Base-by-base conservation (phyloP, 2,888 invertebrate species). In the Eremobia ochroleuca region DNA sequence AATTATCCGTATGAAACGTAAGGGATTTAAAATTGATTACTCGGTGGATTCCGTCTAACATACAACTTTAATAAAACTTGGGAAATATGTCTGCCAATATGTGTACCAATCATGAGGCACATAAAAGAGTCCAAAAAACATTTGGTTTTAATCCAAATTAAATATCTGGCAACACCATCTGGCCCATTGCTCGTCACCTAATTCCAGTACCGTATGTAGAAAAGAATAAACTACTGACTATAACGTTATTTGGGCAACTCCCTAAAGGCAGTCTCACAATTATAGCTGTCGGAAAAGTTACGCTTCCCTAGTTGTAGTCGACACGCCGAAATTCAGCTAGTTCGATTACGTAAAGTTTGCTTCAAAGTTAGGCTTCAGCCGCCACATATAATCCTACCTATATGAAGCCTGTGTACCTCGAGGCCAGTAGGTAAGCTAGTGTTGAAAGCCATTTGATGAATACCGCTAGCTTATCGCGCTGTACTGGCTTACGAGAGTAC, bases 281-380 rank as follows among this genome's bases (percentile, higher is more conserved):
- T 65, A 69, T 59, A 59, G 64, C 31, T 40, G 34, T 31, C 65
- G 8, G 52, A 68, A 83, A 68, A 58, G 64, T 83, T 64, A 68
- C 25, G 58, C 52, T 65, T 15, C 21, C 28, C 52, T 43, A 49
- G 37, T 77, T 43, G 25, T 64, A 55, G 46, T 28, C 43, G 43
- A 58, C 70, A 62, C 11, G 70, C 46, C 34, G 34, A 59, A 83
- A 58, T 61, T 70, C 37, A 15, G 31, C 28, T 49, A 71, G 40
- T 62, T 66, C 68, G 40, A 46, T 59, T 58, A 84, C 72, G 52
- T 25, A 40, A 62, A 70, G 66, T 82, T 73, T 49, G 61, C 62
- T n/a, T 52, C 70, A 52, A 80, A 82, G 75, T 82, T 85, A 55
- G 21, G 52, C 67, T 73, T 43, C 52, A 43, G 43, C 43, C 66